These are phyloP conservation scores for Atethmia centrago DNA, from an alignment of 2,888 invertebrate species.

Conservation along the genomic window DNA sequence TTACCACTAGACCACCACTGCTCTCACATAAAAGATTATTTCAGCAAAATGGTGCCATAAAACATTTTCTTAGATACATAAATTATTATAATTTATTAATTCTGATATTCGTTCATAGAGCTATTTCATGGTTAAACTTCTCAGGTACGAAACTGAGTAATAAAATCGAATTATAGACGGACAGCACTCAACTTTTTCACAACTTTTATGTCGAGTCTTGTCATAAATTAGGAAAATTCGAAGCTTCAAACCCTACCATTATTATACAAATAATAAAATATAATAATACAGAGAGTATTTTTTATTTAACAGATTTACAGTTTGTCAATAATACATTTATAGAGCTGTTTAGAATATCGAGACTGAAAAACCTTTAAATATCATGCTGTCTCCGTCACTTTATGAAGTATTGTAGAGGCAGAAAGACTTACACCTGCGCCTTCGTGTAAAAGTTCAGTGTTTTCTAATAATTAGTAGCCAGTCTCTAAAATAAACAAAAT, in stretches of 20 bases:
- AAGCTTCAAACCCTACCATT: neutral
- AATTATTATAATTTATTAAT: slow-evolving; percentile 40
- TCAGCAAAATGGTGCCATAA: slow-evolving; percentile 1
- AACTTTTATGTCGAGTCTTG: slow-evolving; percentile 12
- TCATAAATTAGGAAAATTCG: slow-evolving; percentile 7
- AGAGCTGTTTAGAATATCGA: neutral
- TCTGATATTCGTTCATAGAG: slow-evolving; percentile 13
- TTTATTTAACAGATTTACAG: neutral
- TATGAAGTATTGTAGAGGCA: no score
- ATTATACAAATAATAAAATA: neutral
- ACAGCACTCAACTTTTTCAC: slow-evolving; percentile 29
- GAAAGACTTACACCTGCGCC: no score
- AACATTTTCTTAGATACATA: neutral
- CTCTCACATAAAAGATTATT: slow-evolving; percentile 2
- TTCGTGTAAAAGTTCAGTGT: no score
- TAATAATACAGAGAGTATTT: no score
- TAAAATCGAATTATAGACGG: slow-evolving; percentile 28
- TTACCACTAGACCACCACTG: no score
- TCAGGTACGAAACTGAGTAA: slow-evolving; percentile 22
- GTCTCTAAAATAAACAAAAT: no score
- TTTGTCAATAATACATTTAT: neutral
- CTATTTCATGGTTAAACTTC: slow-evolving; percentile 33
- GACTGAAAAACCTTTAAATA: neutral
- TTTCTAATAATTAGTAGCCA: no score
- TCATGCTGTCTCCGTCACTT: no score